Base-by-base conservation (phyloP, 2,113 vertebrate species). In the Urocynchramus pylzowi region DNA sequence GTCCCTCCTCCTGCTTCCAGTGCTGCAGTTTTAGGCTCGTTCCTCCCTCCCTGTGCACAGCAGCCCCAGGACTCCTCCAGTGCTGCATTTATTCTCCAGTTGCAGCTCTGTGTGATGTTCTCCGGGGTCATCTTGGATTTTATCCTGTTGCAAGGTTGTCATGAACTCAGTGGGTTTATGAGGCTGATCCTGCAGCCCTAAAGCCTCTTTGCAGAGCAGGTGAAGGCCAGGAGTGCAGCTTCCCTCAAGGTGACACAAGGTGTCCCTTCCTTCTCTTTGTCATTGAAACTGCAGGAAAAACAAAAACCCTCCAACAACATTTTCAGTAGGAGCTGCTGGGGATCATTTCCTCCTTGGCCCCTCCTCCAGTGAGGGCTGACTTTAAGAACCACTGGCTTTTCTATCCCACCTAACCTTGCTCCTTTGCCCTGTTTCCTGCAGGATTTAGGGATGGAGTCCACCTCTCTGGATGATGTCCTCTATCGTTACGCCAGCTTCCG, bases 391-490 rank as follows among this genome's bases (percentile, higher is more conserved):
- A 0, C 1, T 0, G 56, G 10, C 42, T 60, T 61, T 56, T 49
- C 3, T 8, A 16, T 5, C 65, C 50, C 31, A 2, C 54, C 89
- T 97, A 26, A 97, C 21, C 8, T n/a, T 54, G 64, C 56, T 45
- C 12, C n/a, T 96, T 22, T 89, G 27, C 41, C 52, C n/a, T 93
- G 54, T 93, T 84, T 92, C 84, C 88, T 97, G 75, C 97, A 99
- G 99, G 99, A 99, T 97, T 96, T 99, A 44, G 99, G 99, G 63
- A 99, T 99, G 99, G 99, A 99, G 97, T 99, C 99, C 0, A 99
- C 99, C 39, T 99, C 99, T 5, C 97, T 99, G 98, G 99, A 99
- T 18, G 99, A 99, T 3, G 99, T 99, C 44, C 98, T 99, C 64
- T 99, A 99, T 45, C 99, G 99, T 45, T 99, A 99, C 0, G 99